phyloP scores from a whole-genome alignment of 37 sponge, comb jelly and placozoan genomes.

The Diacarnus erythraeanus region DNA sequence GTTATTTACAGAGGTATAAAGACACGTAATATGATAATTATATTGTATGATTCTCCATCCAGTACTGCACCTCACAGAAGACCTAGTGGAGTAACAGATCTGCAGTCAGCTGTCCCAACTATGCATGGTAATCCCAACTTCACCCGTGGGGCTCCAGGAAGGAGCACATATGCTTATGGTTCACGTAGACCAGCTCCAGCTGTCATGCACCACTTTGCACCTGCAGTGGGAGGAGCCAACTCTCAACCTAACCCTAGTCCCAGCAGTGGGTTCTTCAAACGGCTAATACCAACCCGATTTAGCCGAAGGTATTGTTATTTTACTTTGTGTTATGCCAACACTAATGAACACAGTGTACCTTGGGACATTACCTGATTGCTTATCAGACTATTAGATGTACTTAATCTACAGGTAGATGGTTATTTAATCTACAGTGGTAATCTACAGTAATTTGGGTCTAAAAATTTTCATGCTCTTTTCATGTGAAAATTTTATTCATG shows the following conservation, averaged over 20 bases:
- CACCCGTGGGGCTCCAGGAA: slow-evolving; percentile 25
- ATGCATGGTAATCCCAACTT: slow-evolving; percentile 39
- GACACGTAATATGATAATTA: background rate
- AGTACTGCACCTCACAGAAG: slow-evolving; percentile 66
- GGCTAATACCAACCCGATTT: slow-evolving; percentile 60
- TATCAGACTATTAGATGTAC: too few species aligned
- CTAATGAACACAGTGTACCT: too few species aligned
- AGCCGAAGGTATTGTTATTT: slow-evolving; percentile 31
- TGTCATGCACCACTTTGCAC: slow-evolving; percentile 9
- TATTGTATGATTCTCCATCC: background rate
- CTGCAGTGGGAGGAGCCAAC: slow-evolving; percentile 13
- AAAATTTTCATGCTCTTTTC: too few species aligned
- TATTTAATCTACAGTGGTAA: too few species aligned
- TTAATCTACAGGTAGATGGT: too few species aligned
- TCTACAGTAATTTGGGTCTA: too few species aligned
- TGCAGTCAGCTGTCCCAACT: slow-evolving; percentile 36
- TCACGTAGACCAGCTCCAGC: slow-evolving; percentile 38
- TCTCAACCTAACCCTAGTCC: slow-evolving; percentile 19
- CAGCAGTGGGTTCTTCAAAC: slow-evolving; percentile 57
- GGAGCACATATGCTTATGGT: slow-evolving; percentile 74
- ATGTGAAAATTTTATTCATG: too few species aligned
- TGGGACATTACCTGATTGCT: too few species aligned
- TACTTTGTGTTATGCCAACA: too few species aligned
- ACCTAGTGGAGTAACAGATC: background rate
- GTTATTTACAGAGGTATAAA: too few species aligned